A percentile compares a stretch with the other conserved stretches of the same genome.
phyloP scores from a whole-genome alignment of 2,797 vertebrate genomes.

The Pogonophryne albipinna region DNA sequence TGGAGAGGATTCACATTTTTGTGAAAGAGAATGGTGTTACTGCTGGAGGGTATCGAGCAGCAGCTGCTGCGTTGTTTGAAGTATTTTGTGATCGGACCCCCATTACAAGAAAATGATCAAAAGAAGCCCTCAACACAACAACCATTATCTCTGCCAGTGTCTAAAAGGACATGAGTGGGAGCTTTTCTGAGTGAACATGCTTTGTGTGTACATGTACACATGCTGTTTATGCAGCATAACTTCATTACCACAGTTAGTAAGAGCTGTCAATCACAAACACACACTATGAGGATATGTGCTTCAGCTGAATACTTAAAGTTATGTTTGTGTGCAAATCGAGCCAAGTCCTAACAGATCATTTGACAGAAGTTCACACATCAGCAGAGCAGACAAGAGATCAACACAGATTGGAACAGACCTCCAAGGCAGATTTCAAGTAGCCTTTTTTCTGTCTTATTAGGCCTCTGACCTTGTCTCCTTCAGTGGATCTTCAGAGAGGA shows the following conservation, averaged over 20 bases:
- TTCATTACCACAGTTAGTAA: slow-evolving; percentile 9
- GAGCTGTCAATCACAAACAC: slow-evolving; percentile 8
- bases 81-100: slow-evolving; percentile 14
- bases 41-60: slow-evolving; percentile 22
- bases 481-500: slow-evolving; percentile 52
- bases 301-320: neutral
- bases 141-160: slow-evolving; percentile 33
- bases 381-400: slow-evolving; percentile 33
- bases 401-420: slow-evolving; percentile 30
- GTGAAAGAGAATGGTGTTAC: slow-evolving; percentile 7
- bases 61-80: slow-evolving; percentile 41
- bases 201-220: neutral
- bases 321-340: slow-evolving; percentile 27
- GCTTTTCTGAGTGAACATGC: neutral
- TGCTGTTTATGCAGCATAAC: neutral
- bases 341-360: neutral
- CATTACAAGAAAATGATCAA: slow-evolving; percentile 48
- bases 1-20: slow-evolving; percentile 16
- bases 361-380: slow-evolving; percentile 11
- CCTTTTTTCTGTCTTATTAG: slow-evolving; percentile 51
- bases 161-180: slow-evolving; percentile 13
- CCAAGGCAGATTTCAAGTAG: slow-evolving; percentile 42
- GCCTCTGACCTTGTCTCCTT: slow-evolving; percentile 57
- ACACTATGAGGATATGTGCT: neutral
- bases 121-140: slow-evolving; percentile 38